Evolutionary conservation across 2,888 invertebrate species (phyloP).

Genomic region (Malthinus flaveolus): DNA sequence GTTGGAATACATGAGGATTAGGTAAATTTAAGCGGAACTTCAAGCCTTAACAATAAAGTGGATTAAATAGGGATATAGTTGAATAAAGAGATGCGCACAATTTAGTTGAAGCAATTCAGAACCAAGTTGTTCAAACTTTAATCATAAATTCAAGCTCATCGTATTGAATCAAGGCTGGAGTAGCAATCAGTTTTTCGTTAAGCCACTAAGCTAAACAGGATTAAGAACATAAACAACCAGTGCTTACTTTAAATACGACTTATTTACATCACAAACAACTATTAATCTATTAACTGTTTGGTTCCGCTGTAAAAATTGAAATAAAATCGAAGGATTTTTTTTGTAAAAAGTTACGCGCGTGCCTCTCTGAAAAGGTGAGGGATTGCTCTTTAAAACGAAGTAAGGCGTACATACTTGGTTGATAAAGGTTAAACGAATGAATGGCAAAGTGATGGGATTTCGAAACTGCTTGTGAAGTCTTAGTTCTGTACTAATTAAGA

Average conservation of each 20-base stretch:
- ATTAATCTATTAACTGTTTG: slow-evolving; percentile 13
- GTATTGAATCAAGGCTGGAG: slow-evolving; percentile 43
- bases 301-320: background rate
- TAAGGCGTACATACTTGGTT: slow-evolving; percentile 5
- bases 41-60: slow-evolving; percentile 51
- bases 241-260: slow-evolving; percentile 15
- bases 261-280: slow-evolving; percentile 22
- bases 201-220: slow-evolving; percentile 29
- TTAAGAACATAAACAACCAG: slow-evolving; percentile 23
- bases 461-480: slow-evolving; percentile 53
- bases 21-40: slow-evolving; percentile 47
- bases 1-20: slow-evolving; percentile 24
- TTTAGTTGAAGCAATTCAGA: slow-evolving; percentile 51
- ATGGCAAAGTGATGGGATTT: slow-evolving; percentile 48
- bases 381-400: slow-evolving; percentile 13
- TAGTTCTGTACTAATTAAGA: slow-evolving; percentile 55
- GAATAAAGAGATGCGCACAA: slow-evolving; percentile 53
- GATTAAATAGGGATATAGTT: slow-evolving; percentile 51
- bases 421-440: slow-evolving; percentile 34
- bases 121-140: slow-evolving; percentile 52
- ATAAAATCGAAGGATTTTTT: slow-evolving; percentile 1
- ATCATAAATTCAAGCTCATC: slow-evolving; percentile 48
- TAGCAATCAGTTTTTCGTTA: slow-evolving; percentile 34
- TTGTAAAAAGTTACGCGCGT: slow-evolving; percentile 14
- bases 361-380: slow-evolving; percentile 10